These are phyloP conservation scores for Drosophila maculinotata DNA, from an alignment of 2,888 invertebrate genomes.

Conservation along the genomic window DNA sequence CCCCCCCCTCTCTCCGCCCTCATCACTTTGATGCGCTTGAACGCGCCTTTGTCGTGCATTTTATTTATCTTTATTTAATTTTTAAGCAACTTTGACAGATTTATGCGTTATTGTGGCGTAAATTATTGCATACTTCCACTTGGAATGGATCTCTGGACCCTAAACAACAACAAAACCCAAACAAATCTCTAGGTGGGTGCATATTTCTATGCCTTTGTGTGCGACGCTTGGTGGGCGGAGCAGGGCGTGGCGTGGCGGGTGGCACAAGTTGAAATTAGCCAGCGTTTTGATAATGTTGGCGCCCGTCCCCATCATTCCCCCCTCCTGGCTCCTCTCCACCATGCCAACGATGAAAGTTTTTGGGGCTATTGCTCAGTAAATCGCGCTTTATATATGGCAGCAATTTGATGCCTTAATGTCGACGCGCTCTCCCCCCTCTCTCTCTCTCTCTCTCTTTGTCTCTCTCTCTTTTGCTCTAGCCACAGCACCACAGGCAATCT, in stretches of 20 bases:
- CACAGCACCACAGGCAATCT: constrained; percentile 37
- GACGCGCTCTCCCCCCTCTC: neutral
- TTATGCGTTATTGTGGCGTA: constrained; percentile 75
- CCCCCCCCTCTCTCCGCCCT: neutral
- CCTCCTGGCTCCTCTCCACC: neutral
- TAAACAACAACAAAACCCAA: neutral
- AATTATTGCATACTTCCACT: constrained; percentile 67
- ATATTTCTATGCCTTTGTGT: neutral
- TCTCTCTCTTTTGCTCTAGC: constrained; percentile 8
- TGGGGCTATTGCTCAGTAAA: constrained; percentile 40
- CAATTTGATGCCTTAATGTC: constrained; percentile 62
- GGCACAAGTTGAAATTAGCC: constrained; percentile 57
- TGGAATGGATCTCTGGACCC: constrained; percentile 25
- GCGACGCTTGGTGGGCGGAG: constrained; percentile 22
- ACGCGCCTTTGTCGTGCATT: constrained; percentile 67
- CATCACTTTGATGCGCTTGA: constrained; percentile 65
- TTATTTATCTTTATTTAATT: constrained; percentile 78
- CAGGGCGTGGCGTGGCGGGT: too few relatives aligned
- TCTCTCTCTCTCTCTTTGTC: neutral
- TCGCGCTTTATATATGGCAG: constrained; percentile 63
- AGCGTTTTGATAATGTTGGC: constrained; percentile 35
- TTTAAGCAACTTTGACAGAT: constrained; percentile 77
- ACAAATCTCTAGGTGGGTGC: neutral
- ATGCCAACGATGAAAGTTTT: neutral
- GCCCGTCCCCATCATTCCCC: neutral